Conservation (phyloP, 2,888 invertebrate species). For the Agrochola lota region DNA sequence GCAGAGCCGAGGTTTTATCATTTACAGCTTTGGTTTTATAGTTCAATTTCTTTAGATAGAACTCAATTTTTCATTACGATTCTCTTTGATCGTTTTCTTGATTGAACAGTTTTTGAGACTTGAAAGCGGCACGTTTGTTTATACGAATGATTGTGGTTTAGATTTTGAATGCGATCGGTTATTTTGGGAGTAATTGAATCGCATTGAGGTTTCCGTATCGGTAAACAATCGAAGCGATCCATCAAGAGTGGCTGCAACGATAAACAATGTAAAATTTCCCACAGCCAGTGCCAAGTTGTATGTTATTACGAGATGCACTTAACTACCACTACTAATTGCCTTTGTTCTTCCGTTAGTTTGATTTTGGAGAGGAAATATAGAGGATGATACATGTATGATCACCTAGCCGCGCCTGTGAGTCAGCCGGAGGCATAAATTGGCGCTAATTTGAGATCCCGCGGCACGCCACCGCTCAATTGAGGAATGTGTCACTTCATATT, state of each 20-base stretch:
- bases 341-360: constrained; percentile 3
- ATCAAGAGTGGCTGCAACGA: constrained; percentile 8
- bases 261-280: constrained; percentile 17
- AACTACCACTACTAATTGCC: not conserved
- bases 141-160: constrained; percentile 40
- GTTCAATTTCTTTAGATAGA: constrained; percentile 60
- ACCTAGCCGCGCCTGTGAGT: constrained; percentile 76
- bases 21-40: constrained; percentile 59
- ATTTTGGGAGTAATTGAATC: constrained; percentile 54
- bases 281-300: not conserved
- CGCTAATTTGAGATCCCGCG: constrained; percentile 88
- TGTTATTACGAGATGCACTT: constrained; percentile 16
- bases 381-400: constrained; percentile 56
- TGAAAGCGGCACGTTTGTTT: constrained; percentile 59
- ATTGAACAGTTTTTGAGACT: constrained; percentile 55
- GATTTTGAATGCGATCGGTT: constrained; percentile 41
- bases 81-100: constrained; percentile 63
- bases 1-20: constrained; percentile 48
- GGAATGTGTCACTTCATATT: constrained; percentile 88
- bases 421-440: constrained; percentile 89
- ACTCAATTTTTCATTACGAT: constrained; percentile 58
- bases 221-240: constrained; percentile 34
- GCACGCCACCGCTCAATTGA: constrained; percentile 86
- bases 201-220: constrained; percentile 21
- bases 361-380: constrained; percentile 29